A percentile compares a stretch with the other conserved stretches of the same genome.
These are phyloP conservation scores for Hemibates koningsi DNA, from an alignment of 2,113 vertebrate genomes.

Conservation along the genomic window DNA sequence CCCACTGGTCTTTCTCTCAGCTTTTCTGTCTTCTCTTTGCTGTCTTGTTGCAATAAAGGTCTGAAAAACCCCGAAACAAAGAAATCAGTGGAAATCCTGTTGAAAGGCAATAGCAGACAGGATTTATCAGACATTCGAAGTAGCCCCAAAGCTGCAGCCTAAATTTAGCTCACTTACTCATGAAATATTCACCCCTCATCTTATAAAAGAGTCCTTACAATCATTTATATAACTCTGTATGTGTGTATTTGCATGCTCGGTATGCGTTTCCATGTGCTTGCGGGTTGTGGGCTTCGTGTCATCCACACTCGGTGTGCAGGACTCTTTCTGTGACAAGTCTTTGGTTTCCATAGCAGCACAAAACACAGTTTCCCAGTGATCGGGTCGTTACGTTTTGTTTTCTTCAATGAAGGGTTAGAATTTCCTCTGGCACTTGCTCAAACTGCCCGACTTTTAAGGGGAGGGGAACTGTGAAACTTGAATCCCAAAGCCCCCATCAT, in stretches of 20 bases:
- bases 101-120: not conserved
- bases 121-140: not conserved
- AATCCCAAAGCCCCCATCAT: not conserved
- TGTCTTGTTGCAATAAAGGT: not conserved
- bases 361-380: constrained; percentile 9
- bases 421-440: not conserved
- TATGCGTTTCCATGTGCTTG: not conserved
- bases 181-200: constrained; percentile 62
- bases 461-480: not conserved
- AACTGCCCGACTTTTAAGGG: constrained; percentile 11
- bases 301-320: not conserved
- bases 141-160: constrained; percentile 11
- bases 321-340: not conserved
- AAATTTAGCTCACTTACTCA: constrained; percentile 55
- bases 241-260: not conserved
- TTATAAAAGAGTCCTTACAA: constrained; percentile 12
- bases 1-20: not conserved
- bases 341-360: constrained; percentile 28
- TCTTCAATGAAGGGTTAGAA: not conserved
- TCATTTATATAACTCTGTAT: constrained; percentile 27
- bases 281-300: not conserved
- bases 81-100: not conserved
- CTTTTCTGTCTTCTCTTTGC: not conserved
- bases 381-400: not conserved
- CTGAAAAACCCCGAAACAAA: not conserved